Base-by-base conservation (phyloP, 2,113 vertebrate genomes). In the Kryptolebias marmoratus region DNA sequence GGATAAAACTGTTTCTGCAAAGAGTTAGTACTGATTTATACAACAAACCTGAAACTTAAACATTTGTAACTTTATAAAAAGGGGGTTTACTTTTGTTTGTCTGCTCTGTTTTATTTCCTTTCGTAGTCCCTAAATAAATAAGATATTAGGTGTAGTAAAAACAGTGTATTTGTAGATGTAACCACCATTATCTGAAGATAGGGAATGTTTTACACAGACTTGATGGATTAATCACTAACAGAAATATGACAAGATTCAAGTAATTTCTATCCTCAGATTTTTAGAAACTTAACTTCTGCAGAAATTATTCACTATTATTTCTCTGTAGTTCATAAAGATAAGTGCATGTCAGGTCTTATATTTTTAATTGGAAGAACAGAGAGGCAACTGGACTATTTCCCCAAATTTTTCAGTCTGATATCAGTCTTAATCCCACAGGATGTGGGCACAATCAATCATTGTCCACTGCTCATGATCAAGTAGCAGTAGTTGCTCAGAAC, bases 401-500 rank as follows among this genome's bases (percentile, higher is more conserved):
- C 48, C 18, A 61, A 44, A 71, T 68, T 49, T 64, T 66, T 55
- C 62, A 81, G 54, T 65, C 11, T 67, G 49, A n/a, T 32, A 61
- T 53, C 11, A n/a, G 64, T 5, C 49, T 49, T 42, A 68, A 74
- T 49, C 68, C 61, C 11, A 32, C 9, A 36, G 48, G 67, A 64
- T 28, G 71, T 30, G 48, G 56, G 44, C 59, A 28, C 36, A 72
- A 75, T 75, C 77, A 75, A 0, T 85, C 64, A 70, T 56, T 69
- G 52, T 74, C 27, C 69, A 79, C 66, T 64, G 56, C 36, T 73
- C 52, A 80, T 67, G 70, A 73, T 77, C 68, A 66, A 64, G 64
- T 53, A 70, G 64, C 32, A 57, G 45, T 2, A 56, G 27, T 45
- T 30, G 28, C n/a, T 64, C 13, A 39, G 54, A 72, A 64, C 60